Base-by-base conservation (phyloP, 2,888 invertebrate species). In the Oscheius sp. region DNA sequence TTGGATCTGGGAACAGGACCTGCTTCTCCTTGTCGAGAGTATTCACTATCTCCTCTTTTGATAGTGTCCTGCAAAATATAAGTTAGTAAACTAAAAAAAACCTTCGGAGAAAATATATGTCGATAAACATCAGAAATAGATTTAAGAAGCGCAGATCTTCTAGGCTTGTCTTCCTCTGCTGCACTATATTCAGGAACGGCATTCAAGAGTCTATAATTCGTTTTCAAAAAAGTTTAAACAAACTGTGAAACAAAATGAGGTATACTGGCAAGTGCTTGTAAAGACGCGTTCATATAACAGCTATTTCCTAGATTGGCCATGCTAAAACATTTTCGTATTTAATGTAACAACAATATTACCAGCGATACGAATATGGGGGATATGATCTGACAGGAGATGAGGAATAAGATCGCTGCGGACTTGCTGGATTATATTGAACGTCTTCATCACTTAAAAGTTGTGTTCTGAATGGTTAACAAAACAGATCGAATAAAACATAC, bases 261-360 rank as follows among this genome's bases (percentile, higher is more conserved):
- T 20, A 36, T n/a, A 32, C 36, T 41, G 38, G 41, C 49, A 9
- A 67, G 30, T 1, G 50, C 62, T 50, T 70, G 70, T 9, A 70
- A 33, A 9, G 57, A 56, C 4, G 70, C 38, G 45, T 70, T 70
- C 63, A 67, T 70, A 32, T 70, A 70, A 59, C 70, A 70, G 3
- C 67, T 62, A 45, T 70, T 70, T 24, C 70, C 70, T n/a, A 70
- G 47, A 45, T 70, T 70, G 8, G n/a, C 12, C 45, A 61, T 44
- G 12, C 70, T 70, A 50, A 36, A 70, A 66, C 9, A 2, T 47
- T 4, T 6, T 41, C 41, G 20, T 3, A 41, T 41, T 41, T 17
- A 3, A 41, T 41, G 20, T 36, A 2, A 50, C 26, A 17, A 24
- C 12, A 36, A 8, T 12, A 12, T 20, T 41, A 41, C n/a, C n/a